Percentiles rank a stretch among this genome's conserved stretches.
Conservation (phyloP, 2,113 vertebrate species). For the Sciurus niger region DNA sequence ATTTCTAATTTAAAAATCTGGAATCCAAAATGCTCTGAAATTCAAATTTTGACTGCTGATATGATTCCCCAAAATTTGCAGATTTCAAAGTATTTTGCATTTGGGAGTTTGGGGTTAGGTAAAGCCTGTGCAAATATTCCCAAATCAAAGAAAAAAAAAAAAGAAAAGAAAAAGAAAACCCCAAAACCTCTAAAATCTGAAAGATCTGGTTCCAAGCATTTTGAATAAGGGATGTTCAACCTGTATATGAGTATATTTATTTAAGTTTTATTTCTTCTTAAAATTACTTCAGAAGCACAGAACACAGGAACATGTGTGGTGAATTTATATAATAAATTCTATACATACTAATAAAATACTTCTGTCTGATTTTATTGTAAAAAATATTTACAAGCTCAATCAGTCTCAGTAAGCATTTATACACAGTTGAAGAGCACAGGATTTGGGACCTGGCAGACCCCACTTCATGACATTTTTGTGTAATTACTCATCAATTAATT, state of each 20-base stretch:
- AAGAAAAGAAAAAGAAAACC: too few relatives aligned
- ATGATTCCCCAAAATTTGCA: not conserved
- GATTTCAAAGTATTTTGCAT: not conserved
- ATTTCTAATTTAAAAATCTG: not conserved
- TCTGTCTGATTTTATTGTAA: slow-evolving; percentile 73
- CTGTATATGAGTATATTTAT: not conserved
- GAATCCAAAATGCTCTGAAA: not conserved
- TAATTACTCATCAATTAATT: not conserved
- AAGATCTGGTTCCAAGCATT: not conserved
- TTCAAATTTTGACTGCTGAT: not conserved
- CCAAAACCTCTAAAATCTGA: not conserved
- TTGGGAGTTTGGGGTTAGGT: not conserved
- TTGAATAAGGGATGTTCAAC: not conserved
- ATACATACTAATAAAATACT: slow-evolving; percentile 69
- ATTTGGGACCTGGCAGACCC: not conserved
- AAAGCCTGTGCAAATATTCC: not conserved
- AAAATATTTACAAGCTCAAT: slow-evolving; percentile 67
- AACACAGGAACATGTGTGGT: slow-evolving; percentile 64
- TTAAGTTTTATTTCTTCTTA: slow-evolving; percentile 59
- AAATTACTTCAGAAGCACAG: slow-evolving; percentile 65
- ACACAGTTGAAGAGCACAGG: not conserved
- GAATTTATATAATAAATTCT: slow-evolving; percentile 77
- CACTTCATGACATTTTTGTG: not conserved
- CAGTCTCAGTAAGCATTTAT: slow-evolving; percentile 46
- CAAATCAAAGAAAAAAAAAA: not conserved